Evolutionary conservation across 1,140 invertebrate genomes (phyloP), one percentile per base, ranked within the genome.

Genomic region (Matsumurasca onukii): DNA sequence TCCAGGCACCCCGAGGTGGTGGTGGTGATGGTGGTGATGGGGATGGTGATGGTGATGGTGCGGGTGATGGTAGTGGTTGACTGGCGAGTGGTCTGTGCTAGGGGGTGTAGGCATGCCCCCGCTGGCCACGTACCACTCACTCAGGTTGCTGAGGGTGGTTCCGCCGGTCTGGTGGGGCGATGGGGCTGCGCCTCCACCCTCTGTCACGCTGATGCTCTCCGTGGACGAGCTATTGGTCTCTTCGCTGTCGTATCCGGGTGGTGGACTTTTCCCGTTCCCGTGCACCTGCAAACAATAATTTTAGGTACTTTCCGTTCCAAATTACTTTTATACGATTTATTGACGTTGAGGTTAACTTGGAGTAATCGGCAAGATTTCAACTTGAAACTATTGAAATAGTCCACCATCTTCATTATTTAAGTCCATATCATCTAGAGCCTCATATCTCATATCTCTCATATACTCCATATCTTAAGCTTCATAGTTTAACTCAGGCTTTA

Each of bases 121-220:
- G 78, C 71, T 78, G 22, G 45, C 85, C 34, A 86, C 80, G 77
- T 89, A 85, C 88, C 88, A 86, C 76, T 89, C 83, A 75, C 82
- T 82, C 71, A 87, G 74, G 73, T 85, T 78, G 63, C 84, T 80
- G 69, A 69, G 52, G 71, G 72, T 55, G 71, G 71, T 39, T 66
- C 57, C 34, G 22, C 66, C 45, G 30, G 49, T 52, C 55, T 45
- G 73, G 69, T 3, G 74, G 55, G 31, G 65, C 61, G 51, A 70
- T 51, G 49, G 77, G 76, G 1, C 77, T 77, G 66, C 77, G 13
- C 79, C 80, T 24, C 77, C 39, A 30, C 64, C 59, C 39, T 73
- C 75, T 1, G 78, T 78, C 27, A 82, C 80, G 12, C 79, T 80
- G 66, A 82, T 82, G 64, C 78, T 80, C 13, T 79, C 80, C n/a